Conservation (phyloP, 1,140 invertebrate genomes). For the Psilanteris sp. region DNA sequence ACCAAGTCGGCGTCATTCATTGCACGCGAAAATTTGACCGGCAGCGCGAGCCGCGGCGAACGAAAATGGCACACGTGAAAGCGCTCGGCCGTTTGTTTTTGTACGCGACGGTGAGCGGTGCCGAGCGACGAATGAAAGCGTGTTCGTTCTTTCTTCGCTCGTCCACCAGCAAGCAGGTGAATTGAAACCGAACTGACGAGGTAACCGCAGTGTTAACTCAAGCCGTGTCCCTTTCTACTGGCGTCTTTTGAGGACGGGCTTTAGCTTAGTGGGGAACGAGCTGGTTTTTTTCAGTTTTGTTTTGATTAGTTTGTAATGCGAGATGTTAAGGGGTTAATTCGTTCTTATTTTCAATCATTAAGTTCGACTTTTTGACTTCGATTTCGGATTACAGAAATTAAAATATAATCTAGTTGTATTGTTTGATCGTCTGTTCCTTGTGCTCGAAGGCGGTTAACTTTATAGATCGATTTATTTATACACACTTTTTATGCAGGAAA, state of each 20-base stretch:
- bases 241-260: constrained; percentile 33
- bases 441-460: too few species aligned
- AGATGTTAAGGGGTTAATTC: constrained; percentile 4
- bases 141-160: constrained; percentile 60
- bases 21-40: constrained; percentile 3
- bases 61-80: constrained; percentile 35
- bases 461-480: too few species aligned
- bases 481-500: too few species aligned
- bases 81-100: constrained; percentile 5
- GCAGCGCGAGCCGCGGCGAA: background rate
- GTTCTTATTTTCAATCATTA: too few species aligned
- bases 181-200: constrained; percentile 56
- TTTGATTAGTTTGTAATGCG: constrained; percentile 38
- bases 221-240: constrained; percentile 47
- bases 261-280: constrained; percentile 30
- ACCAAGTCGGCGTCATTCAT: constrained; percentile 11
- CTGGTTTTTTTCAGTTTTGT: constrained; percentile 21
- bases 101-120: constrained; percentile 6
- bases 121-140: constrained; percentile 47
- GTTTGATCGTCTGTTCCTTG: too few species aligned
- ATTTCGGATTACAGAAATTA: too few species aligned
- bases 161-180: constrained; percentile 50
- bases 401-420: too few species aligned
- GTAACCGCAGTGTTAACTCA: constrained; percentile 50
- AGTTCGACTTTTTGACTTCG: too few species aligned